A percentile compares a stretch with the other conserved stretches of the same genome.
phyloP scores from a whole-genome alignment of 2,797 vertebrate species.

The Crenuchus spilurus region DNA sequence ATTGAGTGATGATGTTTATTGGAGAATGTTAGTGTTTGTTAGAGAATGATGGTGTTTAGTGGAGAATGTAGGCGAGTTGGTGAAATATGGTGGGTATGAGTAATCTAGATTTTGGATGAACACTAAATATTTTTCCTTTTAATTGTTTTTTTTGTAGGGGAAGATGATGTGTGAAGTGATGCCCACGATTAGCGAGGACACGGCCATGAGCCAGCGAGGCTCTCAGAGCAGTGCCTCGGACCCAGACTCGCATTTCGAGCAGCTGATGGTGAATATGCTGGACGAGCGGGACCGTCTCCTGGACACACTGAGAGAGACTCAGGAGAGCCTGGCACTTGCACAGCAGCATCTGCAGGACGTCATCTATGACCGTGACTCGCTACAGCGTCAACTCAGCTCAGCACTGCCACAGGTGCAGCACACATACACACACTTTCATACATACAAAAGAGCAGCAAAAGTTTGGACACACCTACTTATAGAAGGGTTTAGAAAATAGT shows the following conservation, averaged over 20 bases:
- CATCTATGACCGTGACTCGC: constrained; percentile 94
- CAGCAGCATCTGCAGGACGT: constrained; percentile 97
- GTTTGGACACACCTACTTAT: too few relatives aligned
- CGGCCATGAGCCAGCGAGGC: constrained; percentile 94
- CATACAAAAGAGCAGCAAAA: too few relatives aligned
- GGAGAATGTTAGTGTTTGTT: background rate
- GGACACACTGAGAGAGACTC: constrained; percentile 94
- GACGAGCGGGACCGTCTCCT: constrained; percentile 96
- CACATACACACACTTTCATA: too few relatives aligned
- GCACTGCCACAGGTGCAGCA: constrained; percentile 91
- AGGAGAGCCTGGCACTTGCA: constrained; percentile 92
- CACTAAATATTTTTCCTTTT: background rate
- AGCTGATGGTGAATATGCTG: constrained; percentile 99
- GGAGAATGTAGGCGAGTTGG: background rate
- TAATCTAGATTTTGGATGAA: too few relatives aligned
- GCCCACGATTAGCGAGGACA: constrained; percentile 97
- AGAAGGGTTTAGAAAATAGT: too few relatives aligned
- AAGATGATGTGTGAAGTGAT: constrained; percentile 95
- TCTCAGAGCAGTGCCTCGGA: constrained; percentile 95
- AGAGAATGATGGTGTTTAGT: background rate
- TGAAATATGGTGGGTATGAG: background rate
- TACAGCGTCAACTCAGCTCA: constrained; percentile 97
- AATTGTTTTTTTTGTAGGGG: constrained; percentile 62
- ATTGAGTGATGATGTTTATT: too few relatives aligned
- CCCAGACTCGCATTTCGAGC: constrained; percentile 98